Base-by-base conservation (phyloP, 2,797 vertebrate genomes). In the Mycteria americana region DNA sequence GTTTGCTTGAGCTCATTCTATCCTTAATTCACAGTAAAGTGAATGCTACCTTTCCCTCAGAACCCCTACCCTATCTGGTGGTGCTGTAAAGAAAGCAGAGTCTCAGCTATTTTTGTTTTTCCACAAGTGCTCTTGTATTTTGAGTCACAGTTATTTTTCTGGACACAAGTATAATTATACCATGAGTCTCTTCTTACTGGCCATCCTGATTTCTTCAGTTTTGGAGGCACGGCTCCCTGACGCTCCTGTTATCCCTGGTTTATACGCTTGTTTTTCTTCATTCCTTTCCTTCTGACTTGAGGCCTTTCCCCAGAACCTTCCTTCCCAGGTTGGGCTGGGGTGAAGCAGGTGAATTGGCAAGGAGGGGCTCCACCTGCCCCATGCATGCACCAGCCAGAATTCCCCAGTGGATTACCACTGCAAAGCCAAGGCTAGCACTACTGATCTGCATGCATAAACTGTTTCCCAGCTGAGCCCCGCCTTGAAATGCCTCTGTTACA, bases 261-360 rank as follows among this genome's bases (percentile, higher is more conserved):
- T n/a, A 1, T 11, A 0, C 2, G 10, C 27, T 31, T 0, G 0
- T 24, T 33, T 69, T 28, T 9, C 31, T 69, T 41, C 24, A 10
- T 77, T 18, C 16, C 37, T 43, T 45, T n/a, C 59, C 17, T 43
- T 35, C 48, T 43, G 35, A 17, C 24, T 60, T 27, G 27, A 73
- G 18, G 18, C n/a, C 37, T 64, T 77, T 76, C 31, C 56, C 31
- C 72, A 76, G 72, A 43, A 27, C 88, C 63, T 69, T 46, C 21
- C 22, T 46, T 30, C 30, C 31, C 27, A 13, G 43, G 5, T 13
- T 41, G 41, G 53, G 8, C 60, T 45, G 39, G 45, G 30, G 13
- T n/a, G 22, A 45, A 67, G 60, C 24, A 25, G 37, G 24, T 43
- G 67, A 21, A 15, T 17, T 1, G 3, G 31, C 12, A 30, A 18